Evolutionary conservation across 2,797 vertebrate genomes (phyloP), one percentile per base, ranked within the genome.

Genomic region (Leptatherina wallacei): DNA sequence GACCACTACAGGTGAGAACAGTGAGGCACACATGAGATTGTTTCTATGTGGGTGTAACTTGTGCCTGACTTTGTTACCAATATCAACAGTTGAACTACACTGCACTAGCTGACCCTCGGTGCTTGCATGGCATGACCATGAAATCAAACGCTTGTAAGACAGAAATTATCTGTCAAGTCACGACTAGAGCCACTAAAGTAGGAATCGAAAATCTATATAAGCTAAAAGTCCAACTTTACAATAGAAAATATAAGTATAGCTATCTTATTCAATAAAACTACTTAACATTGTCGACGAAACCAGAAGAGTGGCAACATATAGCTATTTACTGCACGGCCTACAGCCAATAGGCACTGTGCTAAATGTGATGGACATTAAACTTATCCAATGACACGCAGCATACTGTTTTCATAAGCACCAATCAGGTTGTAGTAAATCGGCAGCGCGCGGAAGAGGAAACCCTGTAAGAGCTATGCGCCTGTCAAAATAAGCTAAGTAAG

Each of bases 391-490:
- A 80, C 0, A 33, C 24, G 3, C 6, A 47, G 14, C 0, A 0
- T 9, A 1, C 5, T 36, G 4, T 40, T 13, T 24, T 16, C 1
- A 8, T 18, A 24, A 38, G 5, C 3, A 30, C 95, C 94, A 94
- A 95, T 94, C 76, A 81, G 13, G 0, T 35, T 11, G 44, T 3
- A 54, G 71, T 18, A 83, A 81, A 77, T 13, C n/a, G 36, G 58
- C 86, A 91, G 93, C 92, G 94, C 95, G 94, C 94, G 94, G 94
- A 95, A 94, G 94, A 94, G 94, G 93, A 95, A 95, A 85, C 91
- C 91, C 92, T 77, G 65, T 6, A 33, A 54, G 42, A 52, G 63
- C 54, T 80, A 18, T 24, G 0, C 6, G 61, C 35, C 75, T 24
- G 57, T 78, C 62, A 76, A 85, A 86, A 74, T 32, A 75, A 78